Percentiles rank a stretch among this genome's conserved stretches.
phyloP scores from a whole-genome alignment of 2,888 invertebrate genomes.

The Xiphydria camelus region DNA sequence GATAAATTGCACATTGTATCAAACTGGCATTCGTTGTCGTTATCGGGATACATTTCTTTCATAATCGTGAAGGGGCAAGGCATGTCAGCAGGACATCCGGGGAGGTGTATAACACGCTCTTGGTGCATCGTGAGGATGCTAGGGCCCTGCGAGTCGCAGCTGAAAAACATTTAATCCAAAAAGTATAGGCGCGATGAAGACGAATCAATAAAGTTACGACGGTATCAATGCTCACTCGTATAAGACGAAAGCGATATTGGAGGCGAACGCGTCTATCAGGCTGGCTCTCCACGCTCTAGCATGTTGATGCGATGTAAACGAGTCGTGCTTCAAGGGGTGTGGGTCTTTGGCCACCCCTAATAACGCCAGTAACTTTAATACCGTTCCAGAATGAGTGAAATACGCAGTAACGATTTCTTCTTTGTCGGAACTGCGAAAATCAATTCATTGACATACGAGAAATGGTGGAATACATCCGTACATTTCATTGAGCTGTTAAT shows the following conservation, averaged over 20 bases:
- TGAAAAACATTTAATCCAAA: slow-evolving; percentile 43
- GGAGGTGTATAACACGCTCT: slow-evolving; percentile 70
- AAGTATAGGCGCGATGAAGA: no score
- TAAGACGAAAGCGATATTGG: slow-evolving; percentile 77
- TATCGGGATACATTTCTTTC: slow-evolving; percentile 63
- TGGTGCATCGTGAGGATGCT: slow-evolving; percentile 72
- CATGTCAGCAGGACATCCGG: slow-evolving; percentile 65
- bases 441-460: neutral
- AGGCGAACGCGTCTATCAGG: slow-evolving; percentile 76
- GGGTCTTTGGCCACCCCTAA: slow-evolving; percentile 74
- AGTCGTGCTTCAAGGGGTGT: slow-evolving; percentile 63
- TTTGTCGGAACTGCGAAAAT: slow-evolving; percentile 29
- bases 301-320: slow-evolving; percentile 58
- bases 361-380: slow-evolving; percentile 75
- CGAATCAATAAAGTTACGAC: neutral
- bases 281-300: slow-evolving; percentile 60
- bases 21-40: slow-evolving; percentile 70
- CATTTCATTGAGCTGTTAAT: slow-evolving; percentile 30
- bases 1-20: slow-evolving; percentile 66
- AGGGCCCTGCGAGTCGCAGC: slow-evolving; percentile 59
- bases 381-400: slow-evolving; percentile 82
- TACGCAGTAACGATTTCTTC: slow-evolving; percentile 66
- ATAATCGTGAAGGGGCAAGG: slow-evolving; percentile 69
- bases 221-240: slow-evolving; percentile 63
- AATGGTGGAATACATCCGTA: neutral